Evolutionary conservation across 2,888 invertebrate species (phyloP).

Genomic region (Phorcus lineatus): DNA sequence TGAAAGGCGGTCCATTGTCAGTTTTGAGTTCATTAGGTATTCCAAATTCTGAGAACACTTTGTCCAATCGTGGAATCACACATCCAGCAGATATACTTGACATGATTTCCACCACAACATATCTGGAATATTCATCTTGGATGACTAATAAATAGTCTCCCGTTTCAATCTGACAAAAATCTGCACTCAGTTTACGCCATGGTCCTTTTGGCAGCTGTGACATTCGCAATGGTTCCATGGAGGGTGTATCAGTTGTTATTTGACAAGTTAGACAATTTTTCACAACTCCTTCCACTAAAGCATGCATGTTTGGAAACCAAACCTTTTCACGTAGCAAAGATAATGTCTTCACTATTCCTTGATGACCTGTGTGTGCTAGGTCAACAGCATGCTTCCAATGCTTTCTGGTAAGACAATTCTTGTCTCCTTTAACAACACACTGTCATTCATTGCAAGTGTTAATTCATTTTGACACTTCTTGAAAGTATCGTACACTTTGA

Average conservation of each 20-base stretch:
- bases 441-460: not conserved
- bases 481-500: not conserved
- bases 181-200: not conserved
- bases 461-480: not conserved
- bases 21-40: conserved; percentile 23
- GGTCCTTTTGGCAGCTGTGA: too few species aligned
- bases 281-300: not conserved
- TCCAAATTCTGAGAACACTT: conserved; percentile 20
- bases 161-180: conserved; percentile 36
- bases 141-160: conserved; percentile 35
- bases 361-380: conserved; percentile 46
- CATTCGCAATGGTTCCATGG: not conserved
- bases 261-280: not conserved
- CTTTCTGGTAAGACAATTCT: conserved; percentile 26
- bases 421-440: not conserved
- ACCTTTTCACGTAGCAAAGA: conserved; percentile 42
- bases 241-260: conserved; percentile 5
- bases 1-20: conserved; percentile 33
- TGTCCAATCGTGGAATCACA: not conserved
- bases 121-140: conserved; percentile 25
- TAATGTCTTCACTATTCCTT: conserved; percentile 44
- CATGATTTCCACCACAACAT: not conserved
- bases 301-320: conserved; percentile 46
- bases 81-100: not conserved
- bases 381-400: conserved; percentile 33